Conservation (phyloP, 2,888 invertebrate species). For the Drosophila subquinaria region DNA sequence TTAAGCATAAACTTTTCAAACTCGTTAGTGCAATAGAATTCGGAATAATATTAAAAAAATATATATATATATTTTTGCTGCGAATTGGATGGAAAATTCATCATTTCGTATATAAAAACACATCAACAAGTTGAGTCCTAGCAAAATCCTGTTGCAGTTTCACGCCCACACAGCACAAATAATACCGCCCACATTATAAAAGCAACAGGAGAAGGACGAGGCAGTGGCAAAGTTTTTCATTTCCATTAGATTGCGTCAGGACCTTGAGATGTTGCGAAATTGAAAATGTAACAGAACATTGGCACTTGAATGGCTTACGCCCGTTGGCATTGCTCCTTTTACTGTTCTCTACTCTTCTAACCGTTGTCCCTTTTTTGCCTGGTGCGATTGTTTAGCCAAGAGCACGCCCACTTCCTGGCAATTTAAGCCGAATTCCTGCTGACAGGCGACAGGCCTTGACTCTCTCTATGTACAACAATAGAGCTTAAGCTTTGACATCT, state of each 20-base stretch:
- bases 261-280: slow-evolving; percentile 62
- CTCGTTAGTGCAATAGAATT: neutral
- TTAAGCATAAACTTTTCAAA: neutral
- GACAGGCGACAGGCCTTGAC: slow-evolving; percentile 43
- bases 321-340: neutral
- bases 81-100: neutral
- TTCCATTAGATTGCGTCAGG: slow-evolving; percentile 57
- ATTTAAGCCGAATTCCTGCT: slow-evolving; percentile 67
- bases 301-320: slow-evolving; percentile 33
- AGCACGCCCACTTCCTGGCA: slow-evolving; percentile 52
- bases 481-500: slow-evolving; percentile 62
- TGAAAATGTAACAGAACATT: slow-evolving; percentile 55
- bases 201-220: slow-evolving; percentile 4
- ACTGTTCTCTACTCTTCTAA: neutral
- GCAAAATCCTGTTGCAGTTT: slow-evolving; percentile 15
- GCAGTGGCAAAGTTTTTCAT: slow-evolving; percentile 39
- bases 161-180: slow-evolving; percentile 7
- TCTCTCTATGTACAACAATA: slow-evolving; percentile 27
- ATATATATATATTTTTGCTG: neutral
- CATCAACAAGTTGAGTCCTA: slow-evolving; percentile 47
- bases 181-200: neutral
- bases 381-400: slow-evolving; percentile 8
- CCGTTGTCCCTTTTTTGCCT: neutral
- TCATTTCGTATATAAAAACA: neutral
- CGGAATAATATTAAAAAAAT: neutral